Evolutionary conservation across 2,888 invertebrate genomes (phyloP).

Genomic region (Tolmerus cingulatus): DNA sequence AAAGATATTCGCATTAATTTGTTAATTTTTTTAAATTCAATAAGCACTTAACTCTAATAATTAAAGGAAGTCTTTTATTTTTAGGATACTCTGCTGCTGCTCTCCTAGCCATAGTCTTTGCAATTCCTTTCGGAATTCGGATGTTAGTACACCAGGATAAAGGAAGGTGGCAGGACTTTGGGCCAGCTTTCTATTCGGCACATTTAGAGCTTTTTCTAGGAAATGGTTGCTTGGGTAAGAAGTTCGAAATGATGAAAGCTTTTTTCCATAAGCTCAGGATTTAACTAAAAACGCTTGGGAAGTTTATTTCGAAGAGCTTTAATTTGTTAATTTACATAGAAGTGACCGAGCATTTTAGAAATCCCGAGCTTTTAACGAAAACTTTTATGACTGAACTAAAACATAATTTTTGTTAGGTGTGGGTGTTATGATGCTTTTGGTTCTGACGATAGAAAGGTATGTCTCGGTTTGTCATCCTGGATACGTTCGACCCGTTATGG

Average conservation of each 20-base stretch:
- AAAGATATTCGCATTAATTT: background rate
- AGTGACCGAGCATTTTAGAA: background rate
- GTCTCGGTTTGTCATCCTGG: slow-evolving; percentile 79
- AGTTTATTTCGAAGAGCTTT: background rate
- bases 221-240: slow-evolving; percentile 72
- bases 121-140: slow-evolving; percentile 73
- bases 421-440: slow-evolving; percentile 79
- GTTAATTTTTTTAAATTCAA: background rate
- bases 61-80: slow-evolving; percentile 51
- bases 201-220: slow-evolving; percentile 76
- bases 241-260: background rate
- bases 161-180: slow-evolving; percentile 71
- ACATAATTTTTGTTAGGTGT: slow-evolving; percentile 63
- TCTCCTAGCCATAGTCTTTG: slow-evolving; percentile 74
- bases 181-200: slow-evolving; percentile 74
- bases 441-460: slow-evolving; percentile 77
- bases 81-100: slow-evolving; percentile 81
- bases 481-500: slow-evolving; percentile 71
- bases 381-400: background rate
- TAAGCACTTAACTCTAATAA: background rate
- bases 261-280: background rate
- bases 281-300: background rate
- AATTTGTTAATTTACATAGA: background rate
- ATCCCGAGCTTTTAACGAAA: background rate
- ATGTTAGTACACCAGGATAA: slow-evolving; percentile 72